Base-by-base conservation (phyloP, 2,797 vertebrate genomes). In the Siniperca obscura region DNA sequence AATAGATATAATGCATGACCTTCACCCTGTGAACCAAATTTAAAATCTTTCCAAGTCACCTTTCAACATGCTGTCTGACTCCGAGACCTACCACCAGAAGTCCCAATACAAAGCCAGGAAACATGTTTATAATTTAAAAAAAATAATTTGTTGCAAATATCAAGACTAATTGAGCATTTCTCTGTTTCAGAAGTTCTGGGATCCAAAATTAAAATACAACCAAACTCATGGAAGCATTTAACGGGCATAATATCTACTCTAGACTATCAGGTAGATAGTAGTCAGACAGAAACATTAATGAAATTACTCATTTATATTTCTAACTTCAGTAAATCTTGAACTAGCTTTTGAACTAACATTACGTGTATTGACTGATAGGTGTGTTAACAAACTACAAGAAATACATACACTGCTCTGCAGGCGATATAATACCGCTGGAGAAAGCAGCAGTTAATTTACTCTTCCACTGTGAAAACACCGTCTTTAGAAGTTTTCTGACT, bases 1-100 rank as follows among this genome's bases (percentile, higher is more conserved):
- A 36, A 17, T 62, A 22, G 13, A 25, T 22, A 36, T 59, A 78
- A 76, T 61, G 13, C 14, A 30, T 1, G 38, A 36, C 56, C 36
- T 74, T 70, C 81, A 82, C 61, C 61, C 57, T 34, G 16, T 57
- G 68, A 71, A 62, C 69, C 27, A 40, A 11, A 70, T 57, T 52
- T 50, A 38, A 69, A 60, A 25, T 13, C 10, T 53, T 38, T 70
- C 25, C 25, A 82, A 22, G 9, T 46, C 34, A 46, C 5, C 46
- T 62, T 64, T 70, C 50, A 83, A 34, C 65, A 19, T 13, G 13
- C 8, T 71, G 57, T 69, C 17, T 66, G 30, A 48, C 52, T 60
- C 50, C 27, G 36, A 7, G 36, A 36, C 36, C 36, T 17, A 5
- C 10, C 25, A 62, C 30, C 64, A 65, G 14, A 73, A 2, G 25